Evolutionary conservation across 2,797 vertebrate genomes (phyloP).

Genomic region (Eulemur coronatus): DNA sequence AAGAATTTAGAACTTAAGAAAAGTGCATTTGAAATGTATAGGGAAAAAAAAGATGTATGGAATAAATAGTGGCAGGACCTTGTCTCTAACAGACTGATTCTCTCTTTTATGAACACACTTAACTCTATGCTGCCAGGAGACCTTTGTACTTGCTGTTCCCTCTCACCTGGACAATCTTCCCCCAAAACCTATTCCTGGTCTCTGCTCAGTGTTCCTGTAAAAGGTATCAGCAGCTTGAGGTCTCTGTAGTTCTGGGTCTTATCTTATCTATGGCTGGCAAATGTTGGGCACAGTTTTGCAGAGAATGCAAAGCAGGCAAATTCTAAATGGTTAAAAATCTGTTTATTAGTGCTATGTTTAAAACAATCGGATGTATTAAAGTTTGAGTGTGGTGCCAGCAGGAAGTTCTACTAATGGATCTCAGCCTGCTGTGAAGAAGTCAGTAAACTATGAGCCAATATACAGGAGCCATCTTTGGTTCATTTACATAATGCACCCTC

Average conservation of each 20-base stretch:
- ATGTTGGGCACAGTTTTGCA: neutral
- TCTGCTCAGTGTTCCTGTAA: neutral
- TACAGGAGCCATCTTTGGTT: neutral
- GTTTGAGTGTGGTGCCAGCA: neutral
- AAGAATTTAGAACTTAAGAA: neutral
- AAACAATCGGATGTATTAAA: neutral
- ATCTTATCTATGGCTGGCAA: neutral
- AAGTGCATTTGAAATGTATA: neutral
- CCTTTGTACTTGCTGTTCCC: neutral
- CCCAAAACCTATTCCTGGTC: neutral
- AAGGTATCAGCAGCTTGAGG: neutral
- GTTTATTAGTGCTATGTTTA: neutral
- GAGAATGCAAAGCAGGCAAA: neutral
- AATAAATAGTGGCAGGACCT: neutral
- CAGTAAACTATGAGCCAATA: neutral
- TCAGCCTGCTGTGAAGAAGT: neutral
- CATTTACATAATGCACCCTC: fast-evolving
- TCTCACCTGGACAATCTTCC: neutral
- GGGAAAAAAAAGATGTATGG: neutral
- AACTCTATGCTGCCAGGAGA: neutral
- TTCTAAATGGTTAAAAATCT: neutral
- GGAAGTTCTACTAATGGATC: neutral
- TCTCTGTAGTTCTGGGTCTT: neutral
- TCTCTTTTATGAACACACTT: too few species aligned
- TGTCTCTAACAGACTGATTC: neutral